Percentiles rank a stretch among this genome's conserved stretches.
Conservation (phyloP, 2,113 vertebrate genomes). For the Phodopus roborovskii region DNA sequence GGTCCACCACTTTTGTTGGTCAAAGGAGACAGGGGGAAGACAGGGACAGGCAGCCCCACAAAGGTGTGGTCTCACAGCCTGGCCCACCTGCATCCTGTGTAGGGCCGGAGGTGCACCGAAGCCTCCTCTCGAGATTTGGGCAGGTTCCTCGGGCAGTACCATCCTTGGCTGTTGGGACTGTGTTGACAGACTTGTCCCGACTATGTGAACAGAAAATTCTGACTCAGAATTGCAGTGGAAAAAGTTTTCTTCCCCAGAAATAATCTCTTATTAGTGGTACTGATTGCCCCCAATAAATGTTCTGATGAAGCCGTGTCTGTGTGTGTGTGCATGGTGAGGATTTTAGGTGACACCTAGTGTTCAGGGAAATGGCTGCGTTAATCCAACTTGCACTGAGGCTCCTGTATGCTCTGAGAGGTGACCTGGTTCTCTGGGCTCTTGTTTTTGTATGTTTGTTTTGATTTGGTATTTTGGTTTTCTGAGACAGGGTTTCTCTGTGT, state of each 20-base stretch:
- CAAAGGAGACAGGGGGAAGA: not conserved
- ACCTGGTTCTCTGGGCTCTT: not conserved
- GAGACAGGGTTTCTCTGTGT: no score
- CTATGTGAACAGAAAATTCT: not conserved
- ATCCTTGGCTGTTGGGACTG: not conserved
- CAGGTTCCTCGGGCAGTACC: fast-evolving
- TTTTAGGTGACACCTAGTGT: not conserved
- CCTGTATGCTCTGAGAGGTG: not conserved
- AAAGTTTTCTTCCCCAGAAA: not conserved
- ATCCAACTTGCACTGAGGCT: not conserved
- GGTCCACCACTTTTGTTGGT: not conserved
- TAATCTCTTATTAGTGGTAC: not conserved
- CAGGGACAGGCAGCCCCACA: not conserved
- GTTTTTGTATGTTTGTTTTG: no score
- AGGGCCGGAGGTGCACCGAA: no score
- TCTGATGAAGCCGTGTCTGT: not conserved
- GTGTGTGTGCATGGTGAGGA: not conserved
- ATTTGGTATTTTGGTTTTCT: not conserved
- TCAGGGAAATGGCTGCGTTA: not conserved
- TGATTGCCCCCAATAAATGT: slow-evolving; percentile 51
- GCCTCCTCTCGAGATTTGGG: not conserved
- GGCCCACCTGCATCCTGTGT: fast-evolving
- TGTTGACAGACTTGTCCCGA: not conserved
- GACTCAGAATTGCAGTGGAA: not conserved
- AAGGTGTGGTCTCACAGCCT: not conserved